Percentiles rank a stretch among this genome's conserved stretches.
These are phyloP conservation scores for Actinernus sp. DNA, from an alignment of 92 coral and sea anemone genomes.

Conservation along the genomic window DNA sequence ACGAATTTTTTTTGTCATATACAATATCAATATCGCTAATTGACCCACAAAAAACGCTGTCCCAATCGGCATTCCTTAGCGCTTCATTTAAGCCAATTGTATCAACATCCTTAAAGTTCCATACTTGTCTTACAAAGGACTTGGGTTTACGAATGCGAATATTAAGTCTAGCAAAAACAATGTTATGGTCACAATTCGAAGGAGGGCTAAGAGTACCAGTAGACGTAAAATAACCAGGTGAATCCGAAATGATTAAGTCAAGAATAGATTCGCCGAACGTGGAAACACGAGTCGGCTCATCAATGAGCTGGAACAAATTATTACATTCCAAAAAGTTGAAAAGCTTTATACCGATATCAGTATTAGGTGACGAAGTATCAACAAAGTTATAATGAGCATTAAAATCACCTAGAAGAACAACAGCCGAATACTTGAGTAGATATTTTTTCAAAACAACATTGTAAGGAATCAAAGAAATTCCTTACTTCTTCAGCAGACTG, in stretches of 20 bases:
- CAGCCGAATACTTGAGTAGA: no score
- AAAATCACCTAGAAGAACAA: constrained; percentile 6
- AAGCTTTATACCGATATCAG: constrained; percentile 8
- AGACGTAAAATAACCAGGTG: constrained; percentile 32
- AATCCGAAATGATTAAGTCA: constrained; percentile 20
- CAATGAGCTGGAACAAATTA: not conserved
- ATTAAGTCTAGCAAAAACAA: constrained; percentile 1
- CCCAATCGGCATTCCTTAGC: no score
- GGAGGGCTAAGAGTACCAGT: constrained; percentile 46
- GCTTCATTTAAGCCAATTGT: no score
- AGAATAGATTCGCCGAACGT: constrained; percentile 6
- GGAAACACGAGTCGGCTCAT: no score
- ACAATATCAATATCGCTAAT: no score
- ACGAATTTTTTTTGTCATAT: no score
- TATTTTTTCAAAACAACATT: not conserved
- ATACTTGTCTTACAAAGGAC: no score
- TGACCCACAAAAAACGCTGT: no score
- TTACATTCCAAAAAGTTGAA: constrained; percentile 20
- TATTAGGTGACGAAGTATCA: constrained; percentile 9
- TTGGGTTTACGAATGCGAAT: not conserved
- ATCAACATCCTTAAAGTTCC: no score
- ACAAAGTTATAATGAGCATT: constrained; percentile 18
- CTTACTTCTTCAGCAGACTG: constrained; percentile 10
- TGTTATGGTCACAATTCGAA: constrained; percentile 24
- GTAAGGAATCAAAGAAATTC: constrained; percentile 4